phyloP scores from a whole-genome alignment of 2,888 invertebrate species.

The Melipona beecheii region DNA sequence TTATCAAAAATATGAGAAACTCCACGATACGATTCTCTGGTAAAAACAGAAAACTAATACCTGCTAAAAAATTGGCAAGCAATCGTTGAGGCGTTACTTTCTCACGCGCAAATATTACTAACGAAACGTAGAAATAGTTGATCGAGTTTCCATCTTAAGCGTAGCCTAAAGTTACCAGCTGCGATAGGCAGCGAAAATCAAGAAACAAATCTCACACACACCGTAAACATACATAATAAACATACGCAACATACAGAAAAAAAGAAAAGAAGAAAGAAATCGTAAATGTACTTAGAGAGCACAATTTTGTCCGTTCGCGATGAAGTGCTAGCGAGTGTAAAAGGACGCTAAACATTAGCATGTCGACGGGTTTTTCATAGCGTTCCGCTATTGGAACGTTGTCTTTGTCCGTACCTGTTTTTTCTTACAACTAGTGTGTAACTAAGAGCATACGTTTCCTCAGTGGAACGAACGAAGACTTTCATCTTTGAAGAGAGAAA shows the following conservation, averaged over 20 bases:
- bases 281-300: slow-evolving; percentile 57
- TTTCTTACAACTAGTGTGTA: slow-evolving; percentile 61
- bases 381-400: slow-evolving; percentile 37
- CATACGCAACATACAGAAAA: neutral
- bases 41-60: neutral
- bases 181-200: slow-evolving; percentile 27
- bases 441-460: slow-evolving; percentile 37
- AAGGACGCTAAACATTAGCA: slow-evolving; percentile 33
- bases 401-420: slow-evolving; percentile 62
- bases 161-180: slow-evolving; percentile 58
- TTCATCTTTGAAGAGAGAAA: slow-evolving; percentile 18
- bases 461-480: slow-evolving; percentile 40
- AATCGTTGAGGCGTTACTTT: slow-evolving; percentile 16
- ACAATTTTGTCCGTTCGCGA: slow-evolving; percentile 46
- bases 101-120: slow-evolving; percentile 12
- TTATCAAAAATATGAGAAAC: neutral
- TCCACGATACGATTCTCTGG: neutral
- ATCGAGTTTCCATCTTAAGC: slow-evolving; percentile 40
- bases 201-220: slow-evolving; percentile 20
- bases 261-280: slow-evolving; percentile 34
- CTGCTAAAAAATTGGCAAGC: neutral
- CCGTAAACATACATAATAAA: neutral
- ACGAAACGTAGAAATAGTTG: slow-evolving; percentile 26
- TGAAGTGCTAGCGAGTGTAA: slow-evolving; percentile 36
- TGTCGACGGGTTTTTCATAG: slow-evolving; percentile 35